A percentile compares a stretch with the other conserved stretches of the same genome.
phyloP scores from a whole-genome alignment of 2,797 vertebrate species.

The Lutjanus argentimaculatus region DNA sequence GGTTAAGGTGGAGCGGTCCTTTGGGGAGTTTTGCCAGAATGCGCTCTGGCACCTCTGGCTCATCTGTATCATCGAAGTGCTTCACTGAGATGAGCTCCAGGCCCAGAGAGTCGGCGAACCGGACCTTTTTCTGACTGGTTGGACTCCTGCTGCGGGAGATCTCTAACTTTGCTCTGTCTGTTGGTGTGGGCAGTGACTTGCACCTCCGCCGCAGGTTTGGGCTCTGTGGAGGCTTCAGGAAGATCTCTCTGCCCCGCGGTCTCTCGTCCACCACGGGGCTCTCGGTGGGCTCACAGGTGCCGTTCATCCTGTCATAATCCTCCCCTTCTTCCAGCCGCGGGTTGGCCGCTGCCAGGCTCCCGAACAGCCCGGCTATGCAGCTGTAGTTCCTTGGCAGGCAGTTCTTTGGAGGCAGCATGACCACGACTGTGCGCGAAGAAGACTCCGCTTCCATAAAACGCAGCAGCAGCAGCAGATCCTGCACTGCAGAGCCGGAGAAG shows the following conservation, averaged over 20 bases:
- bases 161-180: conserved; percentile 87
- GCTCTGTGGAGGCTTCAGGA: conserved; percentile 86
- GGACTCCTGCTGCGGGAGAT: conserved; percentile 88
- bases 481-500: conserved; percentile 67
- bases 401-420: conserved; percentile 90
- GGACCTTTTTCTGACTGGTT: conserved; percentile 90
- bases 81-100: conserved; percentile 92
- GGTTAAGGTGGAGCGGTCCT: conserved; percentile 73
- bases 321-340: conserved; percentile 86
- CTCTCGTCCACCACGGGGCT: conserved; percentile 85
- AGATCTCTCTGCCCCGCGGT: conserved; percentile 86
- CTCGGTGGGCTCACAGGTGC: conserved; percentile 78
- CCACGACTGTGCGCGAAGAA: conserved; percentile 70
- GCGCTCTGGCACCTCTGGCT: conserved; percentile 88
- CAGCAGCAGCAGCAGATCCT: conserved; percentile 43
- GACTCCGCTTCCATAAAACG: conserved; percentile 85
- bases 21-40: conserved; percentile 85
- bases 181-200: conserved; percentile 92
- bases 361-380: conserved; percentile 93
- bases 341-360: conserved; percentile 86
- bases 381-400: conserved; percentile 95
- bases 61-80: conserved; percentile 90
- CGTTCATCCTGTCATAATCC: conserved; percentile 75
- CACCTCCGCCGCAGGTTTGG: conserved; percentile 91
- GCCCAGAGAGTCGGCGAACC: conserved; percentile 93